Base-by-base conservation (phyloP, 2,113 vertebrate genomes). In the Castor canadensis region DNA sequence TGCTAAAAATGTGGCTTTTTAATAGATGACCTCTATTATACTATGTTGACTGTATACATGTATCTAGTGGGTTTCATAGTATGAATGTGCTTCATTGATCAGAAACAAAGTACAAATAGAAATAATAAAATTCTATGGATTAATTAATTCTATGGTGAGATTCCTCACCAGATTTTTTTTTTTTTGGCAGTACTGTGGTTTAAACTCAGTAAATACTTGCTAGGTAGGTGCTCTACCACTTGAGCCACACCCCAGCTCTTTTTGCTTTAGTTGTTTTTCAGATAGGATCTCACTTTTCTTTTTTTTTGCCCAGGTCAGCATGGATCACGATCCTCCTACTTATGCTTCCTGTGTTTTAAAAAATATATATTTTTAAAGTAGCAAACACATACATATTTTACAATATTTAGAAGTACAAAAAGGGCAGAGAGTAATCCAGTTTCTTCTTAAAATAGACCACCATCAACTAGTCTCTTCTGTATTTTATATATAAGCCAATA, bases 281-380 rank as follows among this genome's bases (percentile, higher is more conserved):
- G n/a, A n/a, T n/a, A n/a, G n/a, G n/a, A n/a, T n/a, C n/a, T n/a
- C n/a, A n/a, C n/a, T n/a, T n/a, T n/a, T n/a, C n/a, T n/a, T n/a
- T n/a, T n/a, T n/a, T n/a, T n/a, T n/a, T n/a, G n/a, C n/a, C n/a
- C n/a, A n/a, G n/a, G n/a, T n/a, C n/a, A n/a, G n/a, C n/a, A n/a
- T n/a, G n/a, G n/a, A n/a, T n/a, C n/a, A n/a, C n/a, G n/a, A n/a
- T n/a, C n/a, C n/a, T n/a, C n/a, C n/a, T n/a, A n/a, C n/a, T 83
- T 58, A 79, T 90, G 69, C 24, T 43, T 83, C 58, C 11, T 24
- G 72, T 90, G 9, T 35, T 79, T 92, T 80, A 10, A 69, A 54
- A 93, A 72, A 52, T 32, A 20, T 88, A 38, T 80, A 22, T 85
- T 6, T 94, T 81, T 92, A 82, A 30, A 89, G 1, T 94, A 92